Evolutionary conservation across 2,797 vertebrate species (phyloP).

Genomic region (Prunella strophiata): DNA sequence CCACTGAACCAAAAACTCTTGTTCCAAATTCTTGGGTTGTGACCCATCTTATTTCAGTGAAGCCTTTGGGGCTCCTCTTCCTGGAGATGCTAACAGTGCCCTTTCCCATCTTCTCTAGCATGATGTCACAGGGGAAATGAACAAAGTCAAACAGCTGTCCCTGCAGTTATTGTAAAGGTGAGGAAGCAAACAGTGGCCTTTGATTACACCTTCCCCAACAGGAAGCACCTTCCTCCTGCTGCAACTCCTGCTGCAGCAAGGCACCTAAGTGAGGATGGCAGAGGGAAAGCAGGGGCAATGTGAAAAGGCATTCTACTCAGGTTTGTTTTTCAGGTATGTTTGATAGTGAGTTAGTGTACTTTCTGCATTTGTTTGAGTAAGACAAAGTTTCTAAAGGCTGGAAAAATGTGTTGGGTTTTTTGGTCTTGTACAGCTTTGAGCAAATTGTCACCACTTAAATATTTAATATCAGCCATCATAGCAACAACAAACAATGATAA

Average conservation of each 20-base stretch:
- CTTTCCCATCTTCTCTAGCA: background rate
- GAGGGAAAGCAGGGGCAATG: background rate
- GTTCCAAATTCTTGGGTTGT: background rate
- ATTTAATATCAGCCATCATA: constrained; percentile 36
- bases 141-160: background rate
- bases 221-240: background rate
- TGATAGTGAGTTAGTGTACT: background rate
- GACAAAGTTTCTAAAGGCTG: background rate
- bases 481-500: constrained; percentile 31
- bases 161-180: background rate
- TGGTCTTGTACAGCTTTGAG: constrained; percentile 27
- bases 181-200: background rate
- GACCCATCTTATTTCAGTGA: fast-evolving
- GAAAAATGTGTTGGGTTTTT: background rate
- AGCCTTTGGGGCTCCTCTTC: background rate
- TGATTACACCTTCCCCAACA: background rate
- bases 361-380: background rate
- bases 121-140: background rate
- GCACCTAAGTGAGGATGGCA: background rate
- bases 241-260: background rate
- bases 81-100: background rate
- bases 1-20: background rate
- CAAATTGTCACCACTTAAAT: constrained; percentile 23
- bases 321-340: background rate
- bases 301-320: background rate